phyloP scores from a whole-genome alignment of 2,797 vertebrate species.

The Apogon talboti region DNA sequence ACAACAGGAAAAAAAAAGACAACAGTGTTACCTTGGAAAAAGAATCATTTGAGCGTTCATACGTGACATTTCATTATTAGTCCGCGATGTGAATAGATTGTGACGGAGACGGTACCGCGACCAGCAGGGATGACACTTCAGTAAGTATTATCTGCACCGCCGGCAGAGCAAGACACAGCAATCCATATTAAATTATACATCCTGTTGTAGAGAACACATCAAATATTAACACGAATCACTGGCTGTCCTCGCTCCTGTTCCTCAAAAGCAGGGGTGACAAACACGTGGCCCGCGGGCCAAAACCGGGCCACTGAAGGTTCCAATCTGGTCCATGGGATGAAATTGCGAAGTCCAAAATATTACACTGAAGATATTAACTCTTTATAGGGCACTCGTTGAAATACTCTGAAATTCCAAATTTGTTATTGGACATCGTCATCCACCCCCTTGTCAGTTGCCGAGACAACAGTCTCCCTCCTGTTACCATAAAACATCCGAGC shows the following conservation, averaged over 20 bases:
- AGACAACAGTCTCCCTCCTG: too few relatives aligned
- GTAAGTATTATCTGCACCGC: constrained; percentile 40
- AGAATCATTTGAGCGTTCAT: constrained; percentile 6
- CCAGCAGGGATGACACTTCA: constrained; percentile 55
- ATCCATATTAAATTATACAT: constrained; percentile 63
- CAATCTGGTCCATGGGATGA: too few relatives aligned
- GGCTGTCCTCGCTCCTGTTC: constrained; percentile 7
- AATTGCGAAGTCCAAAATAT: too few relatives aligned
- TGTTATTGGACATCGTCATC: too few relatives aligned
- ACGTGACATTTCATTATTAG: constrained; percentile 42
- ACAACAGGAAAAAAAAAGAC: too few relatives aligned
- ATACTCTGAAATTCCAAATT: too few relatives aligned
- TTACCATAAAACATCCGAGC: too few relatives aligned
- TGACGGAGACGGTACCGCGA: constrained; percentile 21
- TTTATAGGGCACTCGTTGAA: too few relatives aligned
- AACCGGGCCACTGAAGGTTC: too few relatives aligned
- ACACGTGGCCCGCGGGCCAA: not conserved
- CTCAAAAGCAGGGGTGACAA: constrained; percentile 17
- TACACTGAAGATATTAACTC: too few relatives aligned
- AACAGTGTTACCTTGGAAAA: constrained; percentile 6
- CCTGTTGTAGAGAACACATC: constrained; percentile 46
- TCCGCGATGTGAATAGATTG: constrained; percentile 24
- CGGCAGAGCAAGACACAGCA: constrained; percentile 45
- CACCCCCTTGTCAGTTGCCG: too few relatives aligned
- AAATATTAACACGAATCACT: constrained; percentile 52